A percentile compares a stretch with the other conserved stretches of the same genome.
Conservation (phyloP, 1,140 invertebrate species). For the Brachionus rubens region DNA sequence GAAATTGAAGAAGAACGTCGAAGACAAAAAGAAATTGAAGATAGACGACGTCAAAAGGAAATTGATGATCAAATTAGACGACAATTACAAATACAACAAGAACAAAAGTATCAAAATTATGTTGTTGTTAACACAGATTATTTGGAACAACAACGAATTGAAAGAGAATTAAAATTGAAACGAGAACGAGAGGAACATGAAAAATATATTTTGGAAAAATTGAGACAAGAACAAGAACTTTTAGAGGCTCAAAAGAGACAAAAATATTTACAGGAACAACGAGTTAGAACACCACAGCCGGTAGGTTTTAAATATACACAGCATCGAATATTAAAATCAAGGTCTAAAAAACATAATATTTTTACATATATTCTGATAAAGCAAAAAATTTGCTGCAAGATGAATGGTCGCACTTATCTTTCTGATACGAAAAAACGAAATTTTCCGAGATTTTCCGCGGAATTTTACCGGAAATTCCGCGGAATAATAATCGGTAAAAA, state of each 20-base stretch:
- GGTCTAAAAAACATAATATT: too few species aligned
- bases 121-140: neutral
- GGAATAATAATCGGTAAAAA: too few species aligned
- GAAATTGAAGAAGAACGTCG: slow-evolving; percentile 31
- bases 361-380: too few species aligned
- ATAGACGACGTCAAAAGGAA: slow-evolving; percentile 9
- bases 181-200: slow-evolving; percentile 33
- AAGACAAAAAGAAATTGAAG: neutral
- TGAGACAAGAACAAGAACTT: slow-evolving; percentile 45
- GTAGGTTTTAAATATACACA: too few species aligned
- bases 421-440: too few species aligned
- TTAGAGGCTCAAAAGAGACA: slow-evolving; percentile 12
- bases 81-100: neutral
- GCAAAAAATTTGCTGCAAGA: too few species aligned
- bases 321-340: too few species aligned
- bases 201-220: slow-evolving; percentile 35
- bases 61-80: slow-evolving; percentile 2
- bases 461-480: too few species aligned
- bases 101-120: slow-evolving; percentile 12
- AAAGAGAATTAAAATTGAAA: slow-evolving; percentile 5
- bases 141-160: neutral
- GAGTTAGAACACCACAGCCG: neutral
- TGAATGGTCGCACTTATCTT: too few species aligned
- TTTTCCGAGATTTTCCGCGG: too few species aligned
- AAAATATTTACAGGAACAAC: neutral